These are phyloP conservation scores for Gavia stellata DNA, from an alignment of 2,113 vertebrate species.

Conservation along the genomic window DNA sequence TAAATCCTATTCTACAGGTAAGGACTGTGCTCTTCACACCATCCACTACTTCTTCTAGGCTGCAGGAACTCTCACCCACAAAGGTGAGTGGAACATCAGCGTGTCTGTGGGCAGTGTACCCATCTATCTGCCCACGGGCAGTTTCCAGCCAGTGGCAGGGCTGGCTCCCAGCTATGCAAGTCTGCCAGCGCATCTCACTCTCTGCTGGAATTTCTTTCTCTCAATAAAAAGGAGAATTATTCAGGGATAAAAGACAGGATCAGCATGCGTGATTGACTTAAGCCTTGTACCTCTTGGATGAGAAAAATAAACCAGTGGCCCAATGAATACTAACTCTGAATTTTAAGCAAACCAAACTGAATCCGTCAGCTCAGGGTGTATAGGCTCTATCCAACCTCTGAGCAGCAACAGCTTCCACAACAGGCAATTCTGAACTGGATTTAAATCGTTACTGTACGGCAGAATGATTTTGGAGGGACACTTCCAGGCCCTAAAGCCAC, in stretches of 20 bases:
- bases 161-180: neutral
- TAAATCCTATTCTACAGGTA: neutral
- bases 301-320: neutral
- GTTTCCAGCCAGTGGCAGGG: neutral
- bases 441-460: neutral
- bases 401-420: neutral
- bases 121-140: fast-evolving
- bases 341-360: neutral
- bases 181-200: neutral
- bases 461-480: neutral
- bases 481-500: neutral
- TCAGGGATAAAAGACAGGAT: neutral
- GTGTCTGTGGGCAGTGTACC: fast-evolving
- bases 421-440: neutral
- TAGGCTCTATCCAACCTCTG: neutral
- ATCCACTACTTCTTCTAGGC: neutral
- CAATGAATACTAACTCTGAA: neutral
- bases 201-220: neutral
- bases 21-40: neutral
- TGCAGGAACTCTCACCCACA: neutral
- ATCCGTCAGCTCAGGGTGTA: neutral
- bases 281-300: neutral
- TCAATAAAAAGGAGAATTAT: neutral
- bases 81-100: neutral
- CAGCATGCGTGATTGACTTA: neutral